phyloP scores from a whole-genome alignment of 2,797 vertebrate genomes.

The Sebastes matsubarae region DNA sequence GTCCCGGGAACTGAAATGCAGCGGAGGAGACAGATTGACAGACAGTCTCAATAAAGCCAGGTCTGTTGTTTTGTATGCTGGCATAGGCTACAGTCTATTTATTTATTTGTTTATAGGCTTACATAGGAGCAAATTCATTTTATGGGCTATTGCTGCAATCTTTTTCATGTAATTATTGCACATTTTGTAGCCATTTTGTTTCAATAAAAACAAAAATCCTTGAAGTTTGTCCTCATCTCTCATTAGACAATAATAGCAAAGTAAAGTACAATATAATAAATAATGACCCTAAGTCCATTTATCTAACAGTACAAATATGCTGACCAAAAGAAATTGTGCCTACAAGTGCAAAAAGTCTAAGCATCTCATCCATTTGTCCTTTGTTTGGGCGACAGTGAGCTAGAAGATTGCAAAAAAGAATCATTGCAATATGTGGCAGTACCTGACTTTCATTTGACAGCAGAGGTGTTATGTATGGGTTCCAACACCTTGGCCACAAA shows the following conservation, averaged over 20 bases:
- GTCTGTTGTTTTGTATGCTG: neutral
- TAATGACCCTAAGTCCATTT: neutral
- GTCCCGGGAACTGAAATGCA: too few relatives aligned
- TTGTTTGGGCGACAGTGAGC: neutral
- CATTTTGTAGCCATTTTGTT: neutral
- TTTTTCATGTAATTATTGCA: neutral
- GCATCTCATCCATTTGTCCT: neutral
- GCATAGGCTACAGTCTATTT: neutral
- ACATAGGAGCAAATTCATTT: neutral
- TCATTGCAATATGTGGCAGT: neutral
- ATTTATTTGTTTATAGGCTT: neutral
- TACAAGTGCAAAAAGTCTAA: neutral
- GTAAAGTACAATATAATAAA: neutral
- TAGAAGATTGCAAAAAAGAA: neutral
- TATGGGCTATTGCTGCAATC: neutral
- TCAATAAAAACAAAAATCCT: neutral
- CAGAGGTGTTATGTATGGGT: neutral
- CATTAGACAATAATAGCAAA: neutral
- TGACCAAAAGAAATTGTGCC: neutral
- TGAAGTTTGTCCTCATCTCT: neutral
- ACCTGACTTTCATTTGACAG: slow-evolving; percentile 10
- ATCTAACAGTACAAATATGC: neutral
- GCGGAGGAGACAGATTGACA: too few relatives aligned
- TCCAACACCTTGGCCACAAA: neutral
- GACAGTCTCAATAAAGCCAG: neutral